A percentile compares a stretch with the other conserved stretches of the same genome.
Conservation (phyloP, 2,113 vertebrate genomes). For the Columbina picui region DNA sequence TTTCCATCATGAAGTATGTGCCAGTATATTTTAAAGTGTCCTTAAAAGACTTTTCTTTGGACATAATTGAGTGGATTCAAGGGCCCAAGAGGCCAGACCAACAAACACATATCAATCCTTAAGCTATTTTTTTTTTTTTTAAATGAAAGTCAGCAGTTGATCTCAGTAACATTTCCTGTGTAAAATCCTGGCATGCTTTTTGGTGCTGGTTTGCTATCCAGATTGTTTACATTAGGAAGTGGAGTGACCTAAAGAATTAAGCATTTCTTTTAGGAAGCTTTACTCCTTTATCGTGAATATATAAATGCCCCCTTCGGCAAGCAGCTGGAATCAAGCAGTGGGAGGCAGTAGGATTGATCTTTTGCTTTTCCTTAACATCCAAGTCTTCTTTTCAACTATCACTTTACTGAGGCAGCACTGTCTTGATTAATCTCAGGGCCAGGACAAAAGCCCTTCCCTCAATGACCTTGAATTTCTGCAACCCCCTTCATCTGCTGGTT, state of each 20-base stretch:
- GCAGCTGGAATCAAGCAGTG: conserved; percentile 14
- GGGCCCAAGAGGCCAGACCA: conserved; percentile 3
- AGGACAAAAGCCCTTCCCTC: neutral
- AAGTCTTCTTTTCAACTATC: neutral
- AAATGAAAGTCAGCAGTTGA: neutral
- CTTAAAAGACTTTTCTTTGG: conserved; percentile 54
- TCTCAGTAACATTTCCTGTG: neutral
- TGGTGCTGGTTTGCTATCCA: neutral
- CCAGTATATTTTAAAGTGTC: conserved; percentile 19
- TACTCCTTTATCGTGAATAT: neutral
- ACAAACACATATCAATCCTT: neutral
- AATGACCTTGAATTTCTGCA: conserved; percentile 26
- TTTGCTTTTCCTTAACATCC: neutral
- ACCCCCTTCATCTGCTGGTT: neutral
- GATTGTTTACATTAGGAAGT: conserved; percentile 23
- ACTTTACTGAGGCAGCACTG: neutral
- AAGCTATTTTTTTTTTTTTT: neutral
- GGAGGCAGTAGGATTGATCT: conserved; percentile 26
- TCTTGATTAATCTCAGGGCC: conserved; percentile 11
- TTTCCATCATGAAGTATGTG: neutral
- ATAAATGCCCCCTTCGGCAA: neutral
- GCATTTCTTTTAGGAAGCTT: conserved; percentile 21
- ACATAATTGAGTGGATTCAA: neutral
- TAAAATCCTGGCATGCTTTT: conserved; percentile 6
- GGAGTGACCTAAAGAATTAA: conserved; percentile 6